Percentiles rank a stretch among this genome's conserved stretches.
These are phyloP conservation scores for Tortricodes alternella DNA, from an alignment of 2,888 invertebrate species.

Conservation along the genomic window DNA sequence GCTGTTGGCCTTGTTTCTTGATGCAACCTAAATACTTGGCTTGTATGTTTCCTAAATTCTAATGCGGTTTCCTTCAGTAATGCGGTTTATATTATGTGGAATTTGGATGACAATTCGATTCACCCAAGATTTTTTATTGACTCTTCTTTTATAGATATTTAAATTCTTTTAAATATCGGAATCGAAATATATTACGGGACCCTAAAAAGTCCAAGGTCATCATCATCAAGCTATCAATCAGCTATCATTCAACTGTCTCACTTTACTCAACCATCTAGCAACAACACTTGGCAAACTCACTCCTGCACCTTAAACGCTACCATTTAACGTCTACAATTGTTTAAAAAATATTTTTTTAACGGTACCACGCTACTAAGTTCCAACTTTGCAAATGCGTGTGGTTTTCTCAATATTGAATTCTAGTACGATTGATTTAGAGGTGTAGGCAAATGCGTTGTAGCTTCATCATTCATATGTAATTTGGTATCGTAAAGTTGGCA, in stretches of 20 bases:
- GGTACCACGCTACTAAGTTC: not conserved
- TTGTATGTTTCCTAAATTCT: no score
- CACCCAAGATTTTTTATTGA: no score
- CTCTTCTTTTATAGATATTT: no score
- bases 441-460: conserved; percentile 9
- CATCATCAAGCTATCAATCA: conserved; percentile 26
- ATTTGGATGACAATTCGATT: no score
- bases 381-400: not conserved
- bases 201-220: conserved; percentile 4
- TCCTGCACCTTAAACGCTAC: not conserved
- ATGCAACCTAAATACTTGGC: no score
- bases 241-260: conserved; percentile 19
- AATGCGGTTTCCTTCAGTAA: no score
- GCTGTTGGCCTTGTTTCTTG: no score
- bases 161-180: no score
- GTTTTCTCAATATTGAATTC: not conserved
- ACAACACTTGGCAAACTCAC: not conserved
- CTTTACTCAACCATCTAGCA: not conserved
- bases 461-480: conserved; percentile 39
- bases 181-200: not conserved
- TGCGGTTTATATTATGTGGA: no score
- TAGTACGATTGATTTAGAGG: not conserved
- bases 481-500: conserved; percentile 48
- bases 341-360: not conserved
- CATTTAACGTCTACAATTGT: not conserved